These are phyloP conservation scores for Platyrinchus mystaceus DNA, from an alignment of 2,797 vertebrate species.

Conservation along the genomic window DNA sequence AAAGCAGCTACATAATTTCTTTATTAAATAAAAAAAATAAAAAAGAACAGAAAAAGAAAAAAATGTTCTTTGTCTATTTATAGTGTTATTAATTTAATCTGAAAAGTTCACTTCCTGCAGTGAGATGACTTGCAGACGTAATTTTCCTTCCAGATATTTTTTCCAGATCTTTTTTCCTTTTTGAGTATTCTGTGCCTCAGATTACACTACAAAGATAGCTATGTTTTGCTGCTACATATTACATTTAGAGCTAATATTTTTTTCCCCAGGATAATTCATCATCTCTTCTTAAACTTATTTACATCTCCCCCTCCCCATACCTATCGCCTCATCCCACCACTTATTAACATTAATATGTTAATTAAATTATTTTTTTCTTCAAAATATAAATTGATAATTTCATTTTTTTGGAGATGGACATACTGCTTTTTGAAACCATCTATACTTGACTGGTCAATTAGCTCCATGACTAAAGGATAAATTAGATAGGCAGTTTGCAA, in stretches of 20 bases:
- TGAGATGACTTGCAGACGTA: background rate
- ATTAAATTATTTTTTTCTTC: background rate
- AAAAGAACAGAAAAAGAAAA: background rate
- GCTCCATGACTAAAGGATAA: background rate
- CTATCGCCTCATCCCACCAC: background rate
- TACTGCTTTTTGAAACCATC: background rate
- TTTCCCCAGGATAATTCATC: background rate
- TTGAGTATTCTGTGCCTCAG: background rate
- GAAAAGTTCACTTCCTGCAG: background rate
- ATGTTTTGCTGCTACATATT: background rate
- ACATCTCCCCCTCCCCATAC: background rate
- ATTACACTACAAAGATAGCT: background rate
- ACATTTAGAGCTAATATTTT: background rate
- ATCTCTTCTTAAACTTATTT: background rate
- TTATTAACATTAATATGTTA: background rate
- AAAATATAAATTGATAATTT: background rate
- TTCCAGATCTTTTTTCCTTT: background rate
- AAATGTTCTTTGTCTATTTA: background rate
- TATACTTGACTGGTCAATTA: background rate
- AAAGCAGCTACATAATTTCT: background rate
- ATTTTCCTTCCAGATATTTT: background rate
- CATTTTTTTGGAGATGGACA: background rate
- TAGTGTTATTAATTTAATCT: background rate
- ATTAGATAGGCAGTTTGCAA: background rate
- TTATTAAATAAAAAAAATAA: too few species aligned